Evolutionary conservation across 92 coral and sea anemone species (phyloP).

Genomic region (Porites rus): DNA sequence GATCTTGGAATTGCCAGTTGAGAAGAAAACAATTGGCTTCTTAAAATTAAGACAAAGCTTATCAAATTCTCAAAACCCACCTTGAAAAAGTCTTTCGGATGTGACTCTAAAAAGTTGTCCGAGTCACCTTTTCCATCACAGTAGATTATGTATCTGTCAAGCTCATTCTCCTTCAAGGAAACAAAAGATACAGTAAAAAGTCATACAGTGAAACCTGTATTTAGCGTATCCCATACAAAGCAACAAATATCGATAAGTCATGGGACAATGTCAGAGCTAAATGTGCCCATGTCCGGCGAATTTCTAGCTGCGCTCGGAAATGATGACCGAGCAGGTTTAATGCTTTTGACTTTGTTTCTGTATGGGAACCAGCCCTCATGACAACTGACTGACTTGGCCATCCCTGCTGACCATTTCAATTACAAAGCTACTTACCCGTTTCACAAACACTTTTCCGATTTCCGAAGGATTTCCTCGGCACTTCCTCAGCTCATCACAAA

Average conservation of each 20-base stretch:
- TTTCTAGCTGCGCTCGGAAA: no score
- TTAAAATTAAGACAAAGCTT: neutral
- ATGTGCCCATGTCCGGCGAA: no score
- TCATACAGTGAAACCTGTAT: no score
- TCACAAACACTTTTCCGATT: constrained; percentile 77
- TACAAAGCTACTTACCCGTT: constrained; percentile 63
- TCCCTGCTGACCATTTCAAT: no score
- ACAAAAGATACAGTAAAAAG: neutral
- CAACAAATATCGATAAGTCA: no score
- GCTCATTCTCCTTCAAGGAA: constrained; percentile 77
- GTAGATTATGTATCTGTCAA: constrained; percentile 85
- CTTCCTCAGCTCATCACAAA: constrained; percentile 79
- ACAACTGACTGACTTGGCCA: no score
- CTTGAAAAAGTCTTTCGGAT: constrained; percentile 83
- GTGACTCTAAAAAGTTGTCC: constrained; percentile 73
- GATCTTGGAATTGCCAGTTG: neutral
- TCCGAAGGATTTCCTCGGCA: constrained; percentile 76
- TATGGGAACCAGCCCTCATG: no score
- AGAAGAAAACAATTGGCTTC: neutral
- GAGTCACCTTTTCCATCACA: constrained; percentile 94
- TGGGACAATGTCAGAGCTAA: no score
- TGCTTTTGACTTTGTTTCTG: no score
- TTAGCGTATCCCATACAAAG: no score
- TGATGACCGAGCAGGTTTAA: no score
- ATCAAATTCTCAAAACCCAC: constrained; percentile 43